Percentiles rank a stretch among this genome's conserved stretches.
Evolutionary conservation across 2,113 vertebrate genomes (phyloP).

Genomic region (Vulpes lagopus): DNA sequence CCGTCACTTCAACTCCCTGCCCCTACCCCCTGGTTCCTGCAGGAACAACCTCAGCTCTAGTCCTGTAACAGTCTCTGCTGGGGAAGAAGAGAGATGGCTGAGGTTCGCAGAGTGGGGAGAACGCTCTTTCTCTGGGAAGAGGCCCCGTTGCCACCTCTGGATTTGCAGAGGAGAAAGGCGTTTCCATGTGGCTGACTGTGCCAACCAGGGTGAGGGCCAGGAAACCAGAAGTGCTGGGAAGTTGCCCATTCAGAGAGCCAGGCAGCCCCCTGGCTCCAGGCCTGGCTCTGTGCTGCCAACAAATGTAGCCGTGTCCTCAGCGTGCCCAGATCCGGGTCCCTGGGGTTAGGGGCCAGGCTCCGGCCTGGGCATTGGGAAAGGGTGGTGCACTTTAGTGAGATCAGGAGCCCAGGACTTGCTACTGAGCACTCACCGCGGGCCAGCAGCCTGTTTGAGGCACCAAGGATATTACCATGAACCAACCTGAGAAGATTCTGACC

Average conservation of each 20-base stretch:
- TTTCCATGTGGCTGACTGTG: too few species aligned
- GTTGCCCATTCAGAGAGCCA: not conserved
- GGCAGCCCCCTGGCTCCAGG: not conserved
- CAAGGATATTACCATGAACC: fast-evolving
- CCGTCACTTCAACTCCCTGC: fast-evolving
- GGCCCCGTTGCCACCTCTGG: fast-evolving
- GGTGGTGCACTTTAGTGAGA: fast-evolving
- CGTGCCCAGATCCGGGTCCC: not conserved
- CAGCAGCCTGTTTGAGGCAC: not conserved
- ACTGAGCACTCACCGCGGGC: fast-evolving
- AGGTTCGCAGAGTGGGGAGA: not conserved
- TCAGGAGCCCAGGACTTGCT: fast-evolving
- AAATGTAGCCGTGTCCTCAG: too few species aligned
- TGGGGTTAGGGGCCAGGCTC: fast-evolving
- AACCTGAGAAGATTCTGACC: not conserved
- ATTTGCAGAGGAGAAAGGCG: not conserved
- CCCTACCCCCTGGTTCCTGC: not conserved
- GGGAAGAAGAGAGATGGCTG: not conserved
- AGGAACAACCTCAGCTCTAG: fast-evolving
- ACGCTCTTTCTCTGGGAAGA: not conserved
- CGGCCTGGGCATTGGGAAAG: not conserved
- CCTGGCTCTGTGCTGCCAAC: not conserved
- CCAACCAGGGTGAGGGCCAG: not conserved
- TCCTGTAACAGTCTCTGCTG: too few species aligned
- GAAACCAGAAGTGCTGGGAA: too few species aligned